Evolutionary conservation across 2,797 vertebrate genomes (phyloP), one percentile per base, ranked within the genome.

Genomic region (Urophycis tenuis): DNA sequence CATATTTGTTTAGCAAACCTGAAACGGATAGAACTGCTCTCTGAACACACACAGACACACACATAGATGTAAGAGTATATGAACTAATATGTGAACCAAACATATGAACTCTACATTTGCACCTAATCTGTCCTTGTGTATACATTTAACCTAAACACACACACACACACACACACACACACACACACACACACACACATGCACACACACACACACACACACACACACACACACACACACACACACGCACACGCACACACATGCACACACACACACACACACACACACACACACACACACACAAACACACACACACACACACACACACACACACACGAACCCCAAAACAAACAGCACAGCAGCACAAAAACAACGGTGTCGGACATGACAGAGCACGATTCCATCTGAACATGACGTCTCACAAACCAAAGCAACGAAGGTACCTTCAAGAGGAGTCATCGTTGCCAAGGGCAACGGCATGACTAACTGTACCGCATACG

Each of bases 1-100:
- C 74, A 82, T 4, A 1, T 45, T 25, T 69, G 64, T 69, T 12
- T 22, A 53, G 45, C 45, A 53, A 53, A 53, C 64, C 64, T 31
- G 25, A 30, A 69, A 69, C 45, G 1, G 17, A 53, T 8, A 53
- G 3, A 35, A 41, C 17, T 41, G 3, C n/a, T 15, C 39, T 41
- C 39, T 41, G 39, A 36, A 35, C 70, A 72, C 30, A 72, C 3
- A 71, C 70, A 31, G 5, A 53, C 45, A 53, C 45, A 53, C 45
- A 53, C 19, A 53, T 19, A 53, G 45, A 19, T 53, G 5, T 53
- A 53, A 49, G 45, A 49, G n/a, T n/a, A n/a, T n/a, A n/a, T n/a
- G n/a, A n/a, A n/a, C n/a, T n/a, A n/a, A n/a, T n/a, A n/a, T n/a
- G n/a, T n/a, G n/a, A 49, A 49, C 45, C 45, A 22, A 53, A 53